Evolutionary conservation across 2,113 vertebrate species (phyloP), one percentile per base, ranked within the genome.

Genomic region (Illadopsis cleaveri): DNA sequence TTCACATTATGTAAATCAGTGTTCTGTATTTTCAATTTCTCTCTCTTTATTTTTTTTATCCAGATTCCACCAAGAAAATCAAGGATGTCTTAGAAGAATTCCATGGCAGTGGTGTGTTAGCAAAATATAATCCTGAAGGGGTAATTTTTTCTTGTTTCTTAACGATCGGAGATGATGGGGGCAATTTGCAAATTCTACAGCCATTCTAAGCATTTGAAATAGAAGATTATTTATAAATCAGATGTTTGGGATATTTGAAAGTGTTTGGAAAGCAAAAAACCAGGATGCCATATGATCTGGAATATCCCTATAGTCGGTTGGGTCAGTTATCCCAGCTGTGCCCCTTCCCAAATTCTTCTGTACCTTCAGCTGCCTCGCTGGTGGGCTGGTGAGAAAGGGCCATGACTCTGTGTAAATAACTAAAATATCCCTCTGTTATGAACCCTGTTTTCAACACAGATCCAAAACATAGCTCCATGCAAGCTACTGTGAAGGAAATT

Each of bases 21-120:
- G 70, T 86, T 72, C 35, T 82, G 35, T 72, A 42, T 96, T 92
- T 86, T 64, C 47, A 60, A 93, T 31, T 87, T 96, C 82, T 97
- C 20, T 96, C 81, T 97, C 62, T 48, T 50, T 72, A 86, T 94
- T 95, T 61, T 72, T 73, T 88, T 93, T 30, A 33, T 95, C 44
- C 79, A 99, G 99, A 99, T 98, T 99, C 99, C 23, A 99, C 98
- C 76, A 99, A 99, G 98, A 99, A 99, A 98, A 98, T 99, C 95
- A 99, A 99, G 88, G 99, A 99, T 93, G 99, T 99, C 94, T 97
- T 99, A 90, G 98, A 99, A 98, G 99, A 99, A 98, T 99, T 99
- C 97, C 99, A 99, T 96, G 98, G 99, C 95, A 98, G 98, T 96
- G 99, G 99, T 37, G 98, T 99, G 71, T 97, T 99, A 98, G 98